phyloP scores from a whole-genome alignment of 2,888 invertebrate species.

The Salpingus planirostris region DNA sequence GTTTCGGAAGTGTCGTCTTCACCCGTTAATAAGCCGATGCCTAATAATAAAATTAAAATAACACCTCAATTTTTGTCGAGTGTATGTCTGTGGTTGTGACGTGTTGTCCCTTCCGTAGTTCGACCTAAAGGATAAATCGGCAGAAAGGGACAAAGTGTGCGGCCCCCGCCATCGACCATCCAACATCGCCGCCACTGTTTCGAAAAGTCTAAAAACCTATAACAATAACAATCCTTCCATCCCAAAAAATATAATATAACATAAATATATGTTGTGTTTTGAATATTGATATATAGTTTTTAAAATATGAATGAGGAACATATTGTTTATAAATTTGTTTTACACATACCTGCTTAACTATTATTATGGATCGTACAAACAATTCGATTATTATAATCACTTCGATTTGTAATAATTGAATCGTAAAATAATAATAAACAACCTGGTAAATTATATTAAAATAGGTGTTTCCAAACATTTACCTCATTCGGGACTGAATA shows the following conservation, averaged over 20 bases:
- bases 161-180: constrained; percentile 23
- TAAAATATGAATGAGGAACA: constrained; percentile 27
- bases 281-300: too few relatives aligned
- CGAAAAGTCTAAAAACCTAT: too few relatives aligned
- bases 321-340: constrained; percentile 32
- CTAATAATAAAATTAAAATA: constrained; percentile 29
- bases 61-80: constrained; percentile 33
- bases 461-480: too few relatives aligned
- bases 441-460: too few relatives aligned
- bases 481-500: too few relatives aligned
- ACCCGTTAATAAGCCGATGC: constrained; percentile 32
- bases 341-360: too few relatives aligned
- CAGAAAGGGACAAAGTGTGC: constrained; percentile 24
- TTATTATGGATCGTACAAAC: too few relatives aligned
- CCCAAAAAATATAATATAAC: constrained; percentile 31
- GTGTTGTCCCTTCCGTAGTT: constrained; percentile 34
- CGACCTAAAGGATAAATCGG: constrained; percentile 34
- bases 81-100: too few relatives aligned
- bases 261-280: constrained; percentile 28
- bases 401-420: constrained; percentile 36
- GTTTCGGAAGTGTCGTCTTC: too few relatives aligned
- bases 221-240: constrained; percentile 32
- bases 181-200: constrained; percentile 24
- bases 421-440: constrained; percentile 28
- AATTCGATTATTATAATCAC: constrained; percentile 33